Evolutionary conservation across 2,113 vertebrate species (phyloP).

Genomic region (Semicossyphus pulcher): DNA sequence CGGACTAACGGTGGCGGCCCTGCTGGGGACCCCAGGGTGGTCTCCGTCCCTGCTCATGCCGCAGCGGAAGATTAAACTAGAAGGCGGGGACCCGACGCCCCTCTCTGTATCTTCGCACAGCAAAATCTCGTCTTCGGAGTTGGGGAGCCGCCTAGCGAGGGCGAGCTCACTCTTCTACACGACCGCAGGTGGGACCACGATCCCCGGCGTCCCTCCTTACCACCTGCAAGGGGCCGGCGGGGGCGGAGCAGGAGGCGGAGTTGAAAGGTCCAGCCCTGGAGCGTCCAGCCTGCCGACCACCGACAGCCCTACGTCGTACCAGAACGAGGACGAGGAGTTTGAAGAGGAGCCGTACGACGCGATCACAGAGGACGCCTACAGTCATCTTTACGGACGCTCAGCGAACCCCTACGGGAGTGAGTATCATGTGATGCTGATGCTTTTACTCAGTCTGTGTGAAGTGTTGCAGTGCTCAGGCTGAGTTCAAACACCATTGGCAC

Average conservation of each 20-base stretch:
- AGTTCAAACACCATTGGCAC: not conserved
- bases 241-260: constrained; percentile 80
- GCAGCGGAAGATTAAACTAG: constrained; percentile 91
- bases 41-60: constrained; percentile 88
- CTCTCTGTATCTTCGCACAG: constrained; percentile 66
- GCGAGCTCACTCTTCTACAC: constrained; percentile 75
- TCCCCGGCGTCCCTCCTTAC: constrained; percentile 85
- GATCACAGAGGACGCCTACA: constrained; percentile 92
- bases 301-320: constrained; percentile 97
- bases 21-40: constrained; percentile 84
- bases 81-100: constrained; percentile 85
- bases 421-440: constrained; percentile 47
- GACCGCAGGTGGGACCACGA: constrained; percentile 69
- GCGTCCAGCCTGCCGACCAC: constrained; percentile 96
- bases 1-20: constrained; percentile 74
- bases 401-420: constrained; percentile 91
- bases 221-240: constrained; percentile 63
- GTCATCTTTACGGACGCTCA: constrained; percentile 92
- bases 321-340: constrained; percentile 97
- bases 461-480: not conserved
- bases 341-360: constrained; percentile 95
- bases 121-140: constrained; percentile 69
- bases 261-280: constrained; percentile 89
- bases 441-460: constrained; percentile 3
- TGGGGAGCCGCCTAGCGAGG: constrained; percentile 67